Evolutionary conservation across 2,797 vertebrate species (phyloP).

Genomic region (Tympanoctomys barrerae): DNA sequence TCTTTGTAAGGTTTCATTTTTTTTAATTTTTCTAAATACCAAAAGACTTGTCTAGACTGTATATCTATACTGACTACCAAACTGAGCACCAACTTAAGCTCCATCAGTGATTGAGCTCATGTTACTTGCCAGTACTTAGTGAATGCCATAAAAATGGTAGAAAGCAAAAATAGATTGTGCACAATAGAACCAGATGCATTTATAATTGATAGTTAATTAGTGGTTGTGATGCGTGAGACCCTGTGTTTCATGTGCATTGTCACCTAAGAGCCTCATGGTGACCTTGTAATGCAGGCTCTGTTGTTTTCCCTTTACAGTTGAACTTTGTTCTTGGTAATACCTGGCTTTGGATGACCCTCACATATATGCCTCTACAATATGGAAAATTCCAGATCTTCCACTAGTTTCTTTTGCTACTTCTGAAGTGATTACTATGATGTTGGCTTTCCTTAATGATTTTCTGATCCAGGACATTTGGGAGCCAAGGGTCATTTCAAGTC

Average conservation of each 20-base stretch:
- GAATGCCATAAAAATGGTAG: background rate
- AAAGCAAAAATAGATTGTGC: constrained; percentile 1
- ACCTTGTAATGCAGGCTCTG: background rate
- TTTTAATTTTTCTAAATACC: background rate
- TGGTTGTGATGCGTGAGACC: background rate
- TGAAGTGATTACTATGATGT: background rate
- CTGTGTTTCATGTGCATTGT: background rate
- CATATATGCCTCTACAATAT: background rate
- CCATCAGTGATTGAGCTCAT: background rate
- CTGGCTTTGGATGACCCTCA: background rate
- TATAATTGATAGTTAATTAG: background rate
- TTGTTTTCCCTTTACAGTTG: background rate
- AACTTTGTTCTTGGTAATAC: background rate
- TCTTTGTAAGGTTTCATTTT: background rate
- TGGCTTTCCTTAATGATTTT: background rate
- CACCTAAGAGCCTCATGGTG: background rate
- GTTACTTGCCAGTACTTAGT: background rate
- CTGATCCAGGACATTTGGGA: background rate
- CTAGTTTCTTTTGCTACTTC: background rate
- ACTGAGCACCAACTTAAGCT: background rate
- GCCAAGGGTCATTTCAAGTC: background rate
- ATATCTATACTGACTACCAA: background rate
- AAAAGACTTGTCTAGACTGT: background rate
- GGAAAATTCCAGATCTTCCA: background rate
- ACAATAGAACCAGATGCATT: background rate